Percentiles rank a stretch among this genome's conserved stretches.
These are phyloP conservation scores for Colletes gigas DNA, from an alignment of 1,140 invertebrate species.

Conservation along the genomic window DNA sequence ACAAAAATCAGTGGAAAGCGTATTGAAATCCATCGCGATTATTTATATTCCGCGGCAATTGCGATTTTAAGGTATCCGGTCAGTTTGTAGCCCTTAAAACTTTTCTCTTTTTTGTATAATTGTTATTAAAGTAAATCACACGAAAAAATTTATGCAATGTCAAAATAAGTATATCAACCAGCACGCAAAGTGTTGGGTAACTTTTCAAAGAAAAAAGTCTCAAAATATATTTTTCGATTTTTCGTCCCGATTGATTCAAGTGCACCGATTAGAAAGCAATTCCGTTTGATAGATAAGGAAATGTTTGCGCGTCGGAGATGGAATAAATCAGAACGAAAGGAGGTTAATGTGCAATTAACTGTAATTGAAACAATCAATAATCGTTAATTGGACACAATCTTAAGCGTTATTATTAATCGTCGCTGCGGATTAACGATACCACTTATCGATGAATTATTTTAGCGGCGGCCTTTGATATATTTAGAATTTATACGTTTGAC, in stretches of 20 bases:
- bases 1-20: neutral
- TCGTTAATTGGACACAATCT: neutral
- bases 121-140: too few relatives aligned
- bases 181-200: too few relatives aligned
- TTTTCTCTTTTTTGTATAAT: too few relatives aligned
- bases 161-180: too few relatives aligned
- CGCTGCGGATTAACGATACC: constrained; percentile 2
- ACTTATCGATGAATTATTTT: constrained; percentile 1
- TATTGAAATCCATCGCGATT: too few relatives aligned
- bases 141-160: too few relatives aligned
- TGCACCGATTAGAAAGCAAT: neutral
- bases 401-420: neutral
- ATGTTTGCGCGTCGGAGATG: too few relatives aligned
- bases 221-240: too few relatives aligned
- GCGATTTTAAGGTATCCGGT: neutral
- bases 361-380: constrained; percentile 14
- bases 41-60: neutral
- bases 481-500: constrained; percentile 12
- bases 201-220: too few relatives aligned
- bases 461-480: neutral
- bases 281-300: neutral
- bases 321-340: neutral
- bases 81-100: too few relatives aligned
- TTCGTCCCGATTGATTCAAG: neutral
- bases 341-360: constrained; percentile 25